A percentile compares a stretch with the other conserved stretches of the same genome.
Conservation (phyloP, 2,888 invertebrate species). For the Blera fallax region DNA sequence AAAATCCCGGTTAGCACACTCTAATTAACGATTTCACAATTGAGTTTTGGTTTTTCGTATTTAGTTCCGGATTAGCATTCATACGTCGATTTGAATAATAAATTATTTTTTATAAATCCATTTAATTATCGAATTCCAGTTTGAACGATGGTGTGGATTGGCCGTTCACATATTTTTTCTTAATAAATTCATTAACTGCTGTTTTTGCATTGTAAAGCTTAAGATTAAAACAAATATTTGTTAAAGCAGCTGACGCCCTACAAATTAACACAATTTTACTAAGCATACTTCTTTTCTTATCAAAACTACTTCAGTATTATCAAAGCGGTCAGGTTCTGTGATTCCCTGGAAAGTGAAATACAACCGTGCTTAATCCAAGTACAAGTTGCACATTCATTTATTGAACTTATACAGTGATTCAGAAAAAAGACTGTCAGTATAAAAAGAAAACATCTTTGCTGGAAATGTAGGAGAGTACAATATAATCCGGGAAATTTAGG, state of each 20-base stretch:
- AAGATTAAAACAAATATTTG: no score
- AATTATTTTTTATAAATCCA: neutral
- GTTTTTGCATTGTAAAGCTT: no score
- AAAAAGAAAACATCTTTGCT: no score
- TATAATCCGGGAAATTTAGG: no score
- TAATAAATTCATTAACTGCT: neutral
- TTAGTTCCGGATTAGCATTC: neutral
- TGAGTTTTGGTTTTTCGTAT: neutral
- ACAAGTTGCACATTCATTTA: no score
- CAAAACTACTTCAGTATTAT: neutral
- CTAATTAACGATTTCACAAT: constrained; percentile 3
- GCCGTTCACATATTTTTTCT: neutral
- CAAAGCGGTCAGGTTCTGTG: neutral
- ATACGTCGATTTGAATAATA: neutral
- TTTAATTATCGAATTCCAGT: neutral
- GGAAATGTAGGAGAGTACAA: no score
- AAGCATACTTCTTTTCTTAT: neutral
- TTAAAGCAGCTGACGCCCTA: no score
- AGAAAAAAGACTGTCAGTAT: no score
- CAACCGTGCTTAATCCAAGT: no score
- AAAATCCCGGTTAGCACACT: neutral
- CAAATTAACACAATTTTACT: no score
- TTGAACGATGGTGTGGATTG: neutral
- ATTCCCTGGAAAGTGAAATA: neutral
- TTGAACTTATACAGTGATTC: no score